Conservation (phyloP, 2,888 invertebrate species). For the Amphipyra berbera region DNA sequence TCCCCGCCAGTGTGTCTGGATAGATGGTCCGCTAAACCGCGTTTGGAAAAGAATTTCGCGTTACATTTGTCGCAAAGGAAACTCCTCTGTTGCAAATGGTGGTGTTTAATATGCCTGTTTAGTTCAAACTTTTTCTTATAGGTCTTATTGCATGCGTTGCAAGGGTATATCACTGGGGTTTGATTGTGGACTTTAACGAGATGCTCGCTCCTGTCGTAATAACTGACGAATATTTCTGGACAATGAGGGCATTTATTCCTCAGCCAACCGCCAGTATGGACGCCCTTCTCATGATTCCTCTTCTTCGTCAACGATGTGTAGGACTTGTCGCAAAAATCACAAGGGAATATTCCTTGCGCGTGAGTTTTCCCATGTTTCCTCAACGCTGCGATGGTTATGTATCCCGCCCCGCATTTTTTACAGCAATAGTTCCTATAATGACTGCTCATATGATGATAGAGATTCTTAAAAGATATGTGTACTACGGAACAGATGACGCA, state of each 20-base stretch:
- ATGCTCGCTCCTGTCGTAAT: conserved; percentile 84
- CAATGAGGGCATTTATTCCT: conserved; percentile 86
- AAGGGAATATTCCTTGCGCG: conserved; percentile 87
- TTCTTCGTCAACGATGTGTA: conserved; percentile 87
- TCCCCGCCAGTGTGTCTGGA: conserved; percentile 78
- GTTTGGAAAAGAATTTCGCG: conserved; percentile 83
- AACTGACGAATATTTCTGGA: conserved; percentile 83
- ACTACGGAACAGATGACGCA: conserved; percentile 83
- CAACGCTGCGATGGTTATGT: conserved; percentile 84
- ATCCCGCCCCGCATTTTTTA: conserved; percentile 83
- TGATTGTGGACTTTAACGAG: conserved; percentile 81
- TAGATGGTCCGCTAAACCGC: conserved; percentile 80
- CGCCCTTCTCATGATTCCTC: conserved; percentile 84
- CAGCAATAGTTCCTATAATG: conserved; percentile 87
- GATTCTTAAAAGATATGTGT: conserved; percentile 84
- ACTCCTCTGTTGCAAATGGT: conserved; percentile 83
- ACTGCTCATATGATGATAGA: conserved; percentile 86
- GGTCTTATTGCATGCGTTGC: conserved; percentile 84
- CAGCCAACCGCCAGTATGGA: conserved; percentile 85
- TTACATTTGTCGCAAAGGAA: conserved; percentile 83
- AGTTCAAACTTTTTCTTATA: conserved; percentile 86
- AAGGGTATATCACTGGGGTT: conserved; percentile 76
- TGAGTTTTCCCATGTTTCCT: conserved; percentile 86
- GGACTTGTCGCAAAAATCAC: conserved; percentile 86
- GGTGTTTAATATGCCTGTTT: conserved; percentile 84